These are phyloP conservation scores for Crocallis elinguaria DNA, from an alignment of 2,888 invertebrate species.

Conservation along the genomic window DNA sequence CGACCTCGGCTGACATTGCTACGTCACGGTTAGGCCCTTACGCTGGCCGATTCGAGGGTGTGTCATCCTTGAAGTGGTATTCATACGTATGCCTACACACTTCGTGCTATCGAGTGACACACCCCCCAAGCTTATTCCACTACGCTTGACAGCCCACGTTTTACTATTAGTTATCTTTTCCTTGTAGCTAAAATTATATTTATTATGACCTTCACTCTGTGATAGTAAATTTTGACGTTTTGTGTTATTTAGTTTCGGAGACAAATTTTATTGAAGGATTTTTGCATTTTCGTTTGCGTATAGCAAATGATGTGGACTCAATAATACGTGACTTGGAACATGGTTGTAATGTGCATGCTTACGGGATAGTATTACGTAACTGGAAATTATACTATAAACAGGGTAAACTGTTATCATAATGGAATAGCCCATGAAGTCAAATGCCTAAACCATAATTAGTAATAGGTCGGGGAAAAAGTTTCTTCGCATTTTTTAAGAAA, in stretches of 20 bases:
- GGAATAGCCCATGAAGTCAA: conserved; percentile 3
- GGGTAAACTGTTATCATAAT: conserved; percentile 10
- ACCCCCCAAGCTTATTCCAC: conserved; percentile 19
- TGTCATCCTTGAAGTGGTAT: conserved; percentile 22
- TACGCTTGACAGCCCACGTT: conserved; percentile 9
- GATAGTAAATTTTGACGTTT: too few species aligned
- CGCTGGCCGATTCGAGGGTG: conserved; percentile 12
- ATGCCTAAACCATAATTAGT: too few species aligned
- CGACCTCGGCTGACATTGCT: conserved; percentile 5
- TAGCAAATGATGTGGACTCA: too few species aligned
- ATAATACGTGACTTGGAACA: neutral
- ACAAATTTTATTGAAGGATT: neutral
- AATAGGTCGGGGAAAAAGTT: too few species aligned
- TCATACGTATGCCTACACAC: conserved; percentile 2
- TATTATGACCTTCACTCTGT: conserved; percentile 13
- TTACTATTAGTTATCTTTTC: conserved; percentile 9
- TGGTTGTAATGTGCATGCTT: neutral
- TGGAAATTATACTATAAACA: conserved; percentile 1
- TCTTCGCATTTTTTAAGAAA: too few species aligned
- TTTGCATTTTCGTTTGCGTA: neutral
- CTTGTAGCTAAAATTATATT: conserved; percentile 11
- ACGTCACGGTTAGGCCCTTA: conserved; percentile 13
- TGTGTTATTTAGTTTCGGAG: too few species aligned
- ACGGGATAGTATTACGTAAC: neutral
- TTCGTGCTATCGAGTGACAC: conserved; percentile 15